Base-by-base conservation (phyloP, 2,797 vertebrate genomes). In the Poeciliopsis turneri region DNA sequence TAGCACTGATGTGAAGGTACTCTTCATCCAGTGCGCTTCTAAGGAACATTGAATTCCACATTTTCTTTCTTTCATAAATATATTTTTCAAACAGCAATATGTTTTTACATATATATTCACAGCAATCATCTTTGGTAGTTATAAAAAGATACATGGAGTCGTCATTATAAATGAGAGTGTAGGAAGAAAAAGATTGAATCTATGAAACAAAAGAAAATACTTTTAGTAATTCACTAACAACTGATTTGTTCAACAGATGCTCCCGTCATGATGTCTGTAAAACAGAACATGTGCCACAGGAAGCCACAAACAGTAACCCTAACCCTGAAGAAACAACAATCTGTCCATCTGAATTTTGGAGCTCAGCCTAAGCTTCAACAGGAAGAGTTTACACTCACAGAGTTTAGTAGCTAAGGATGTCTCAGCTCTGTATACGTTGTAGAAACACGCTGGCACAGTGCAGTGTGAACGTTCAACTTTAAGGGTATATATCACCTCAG, bases 401-500 rank as follows among this genome's bases (percentile, higher is more conserved):
- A 64, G 55, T 72, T 49, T 4, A 46, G 33, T 18, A 45, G 7
- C 36, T 77, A 45, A 75, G 57, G 57, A 41, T 69, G 71, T 75
- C 80, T 80, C 82, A 75, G 70, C 46, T 74, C 61, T 46, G 41
- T 70, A 25, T 70, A 46, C 1, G 13, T 28, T 28, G n/a, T 28
- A 46, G 68, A 43, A 70, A 46, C 68, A 28, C 68, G 6, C 68
- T 70, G 68, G 68, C 68, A 70, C 74, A 28, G 72, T 69, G 36
- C 3, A 28, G 72, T 69, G 36, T 3, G 83, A 84, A 79, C 78
- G 43, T 85, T 77, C 74, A 12, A 76, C 75, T 86, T 91, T 80
- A 74, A 81, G 81, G 78, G 81, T 81, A 86, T 80, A 86, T 82
- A 83, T 90, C 88, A 87, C 87, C 88, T 90, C 89, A 23, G 86